Evolutionary conservation across 2,797 vertebrate genomes (phyloP), one percentile per base, ranked within the genome.

Genomic region (Thaleichthys pacificus): DNA sequence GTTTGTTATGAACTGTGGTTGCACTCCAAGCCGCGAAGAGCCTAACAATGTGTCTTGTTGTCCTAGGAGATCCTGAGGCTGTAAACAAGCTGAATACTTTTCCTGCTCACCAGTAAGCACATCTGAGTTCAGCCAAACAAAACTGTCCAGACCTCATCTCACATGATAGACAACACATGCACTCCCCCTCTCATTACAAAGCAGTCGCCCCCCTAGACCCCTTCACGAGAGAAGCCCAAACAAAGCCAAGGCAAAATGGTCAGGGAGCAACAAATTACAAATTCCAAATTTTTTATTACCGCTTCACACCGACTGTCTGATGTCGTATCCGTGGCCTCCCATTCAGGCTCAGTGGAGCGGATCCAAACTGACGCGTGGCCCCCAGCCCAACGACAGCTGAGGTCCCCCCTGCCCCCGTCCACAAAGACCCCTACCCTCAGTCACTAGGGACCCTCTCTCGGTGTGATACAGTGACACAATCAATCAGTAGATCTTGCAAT

Each of bases 401-500:
- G 86, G 68, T 77, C 75, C 42, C 69, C 79, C 19, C 75, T 47
- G 21, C 72, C 67, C 68, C 26, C 61, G 21, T 24, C 21, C 70
- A 54, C 61, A 54, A 38, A 61, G 69, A 9, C 64, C 72, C 56
- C 76, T 62, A 74, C 65, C 24, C 61, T 58, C 17, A 1, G 75
- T 83, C 88, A 89, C 85, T 51, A 30, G 85, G 82, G 87, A 87
- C 69, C 58, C 64, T 51, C 79, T 74, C 83, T 60, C 83, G 51
- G 76, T 77, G 85, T 80, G 85, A 88, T 60, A 69, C 70, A 30
- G 76, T 87, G 84, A 80, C 84, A 89, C 88, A 89, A 93, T 94
- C 91, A 93, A 93, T 94, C 91, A 92, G 80, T 64, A 68, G 79
- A 88, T 91, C 93, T 91, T 91, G 87, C 85, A 73, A 73, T 90